Evolutionary conservation across 2,888 invertebrate genomes (phyloP).

Genomic region (Ischnus inquisitorius): DNA sequence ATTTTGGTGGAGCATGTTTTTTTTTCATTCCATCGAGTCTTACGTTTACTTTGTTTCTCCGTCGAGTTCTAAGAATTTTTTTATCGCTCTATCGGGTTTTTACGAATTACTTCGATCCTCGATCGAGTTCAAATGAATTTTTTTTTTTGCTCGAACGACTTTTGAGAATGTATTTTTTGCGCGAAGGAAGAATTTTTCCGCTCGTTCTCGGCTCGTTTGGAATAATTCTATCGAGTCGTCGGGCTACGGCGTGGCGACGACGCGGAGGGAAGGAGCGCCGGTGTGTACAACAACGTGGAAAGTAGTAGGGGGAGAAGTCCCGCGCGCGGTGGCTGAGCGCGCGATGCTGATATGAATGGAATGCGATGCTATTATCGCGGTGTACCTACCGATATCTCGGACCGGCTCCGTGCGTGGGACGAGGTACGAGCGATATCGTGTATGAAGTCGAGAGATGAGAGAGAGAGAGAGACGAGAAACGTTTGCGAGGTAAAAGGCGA

Average conservation of each 20-base stretch:
- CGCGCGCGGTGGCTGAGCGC: constrained; percentile 71
- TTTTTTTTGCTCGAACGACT: too few species aligned
- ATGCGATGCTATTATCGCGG: constrained; percentile 83
- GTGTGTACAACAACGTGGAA: constrained; percentile 9
- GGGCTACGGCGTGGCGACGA: neutral
- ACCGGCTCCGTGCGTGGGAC: constrained; percentile 63
- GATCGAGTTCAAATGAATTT: too few species aligned
- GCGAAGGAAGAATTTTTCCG: neutral
- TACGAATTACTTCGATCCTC: too few species aligned
- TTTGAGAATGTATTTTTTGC: too few species aligned
- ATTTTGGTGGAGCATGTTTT: neutral
- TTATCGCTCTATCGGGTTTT: too few species aligned
- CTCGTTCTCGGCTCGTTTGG: neutral
- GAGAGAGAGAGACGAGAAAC: constrained; percentile 68
- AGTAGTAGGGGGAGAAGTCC: neutral
- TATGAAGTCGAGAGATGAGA: constrained; percentile 58
- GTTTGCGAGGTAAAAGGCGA: constrained; percentile 68
- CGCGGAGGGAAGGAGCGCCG: constrained; percentile 3
- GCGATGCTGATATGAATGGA: constrained; percentile 82
- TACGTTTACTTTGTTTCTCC: too few species aligned
- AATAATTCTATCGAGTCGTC: neutral
- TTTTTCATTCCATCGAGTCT: neutral
- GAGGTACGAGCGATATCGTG: constrained; percentile 31
- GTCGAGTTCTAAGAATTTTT: too few species aligned
- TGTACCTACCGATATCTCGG: constrained; percentile 80